Evolutionary conservation across 1,140 invertebrate genomes (phyloP).

Genomic region (Diabrotica undecimpunctata): DNA sequence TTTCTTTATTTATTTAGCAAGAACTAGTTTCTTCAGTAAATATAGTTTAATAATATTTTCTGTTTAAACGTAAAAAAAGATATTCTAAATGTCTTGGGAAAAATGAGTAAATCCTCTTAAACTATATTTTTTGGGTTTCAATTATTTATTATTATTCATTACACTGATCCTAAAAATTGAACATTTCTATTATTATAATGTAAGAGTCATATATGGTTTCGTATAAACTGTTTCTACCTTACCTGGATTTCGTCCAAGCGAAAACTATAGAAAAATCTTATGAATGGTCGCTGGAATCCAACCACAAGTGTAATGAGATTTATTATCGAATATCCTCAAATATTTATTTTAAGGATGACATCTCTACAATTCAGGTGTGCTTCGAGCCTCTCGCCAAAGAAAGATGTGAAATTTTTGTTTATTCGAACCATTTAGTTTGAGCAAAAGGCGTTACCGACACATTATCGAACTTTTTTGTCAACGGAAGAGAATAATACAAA

Average conservation of each 20-base stretch:
- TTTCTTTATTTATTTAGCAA: too few relatives aligned
- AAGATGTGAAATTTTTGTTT: conserved; percentile 35
- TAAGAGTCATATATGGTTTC: too few relatives aligned
- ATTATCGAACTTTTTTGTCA: conserved; percentile 26
- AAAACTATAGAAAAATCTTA: conserved; percentile 3
- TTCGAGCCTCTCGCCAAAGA: conserved; percentile 26
- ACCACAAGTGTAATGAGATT: conserved; percentile 43
- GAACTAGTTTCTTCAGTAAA: too few relatives aligned
- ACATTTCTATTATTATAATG: too few relatives aligned
- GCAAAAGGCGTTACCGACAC: conserved; percentile 28
- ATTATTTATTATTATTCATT: too few relatives aligned
- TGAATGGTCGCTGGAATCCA: conserved; percentile 21
- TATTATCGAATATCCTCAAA: conserved; percentile 41
- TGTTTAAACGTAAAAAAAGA: too few relatives aligned
- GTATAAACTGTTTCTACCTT: neutral
- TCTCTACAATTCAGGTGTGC: conserved; percentile 36
- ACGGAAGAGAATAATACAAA: conserved; percentile 23
- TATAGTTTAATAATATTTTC: too few relatives aligned
- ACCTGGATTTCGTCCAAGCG: neutral
- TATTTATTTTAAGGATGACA: conserved; percentile 42
- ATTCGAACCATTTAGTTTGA: conserved; percentile 20
- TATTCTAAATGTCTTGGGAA: too few relatives aligned
- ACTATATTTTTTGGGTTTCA: too few relatives aligned
- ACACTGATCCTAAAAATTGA: too few relatives aligned
- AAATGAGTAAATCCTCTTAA: too few relatives aligned